A percentile compares a stretch with the other conserved stretches of the same genome.
Conservation (phyloP, 2,113 vertebrate species). For the Cyanoramphus novaezelandiae region DNA sequence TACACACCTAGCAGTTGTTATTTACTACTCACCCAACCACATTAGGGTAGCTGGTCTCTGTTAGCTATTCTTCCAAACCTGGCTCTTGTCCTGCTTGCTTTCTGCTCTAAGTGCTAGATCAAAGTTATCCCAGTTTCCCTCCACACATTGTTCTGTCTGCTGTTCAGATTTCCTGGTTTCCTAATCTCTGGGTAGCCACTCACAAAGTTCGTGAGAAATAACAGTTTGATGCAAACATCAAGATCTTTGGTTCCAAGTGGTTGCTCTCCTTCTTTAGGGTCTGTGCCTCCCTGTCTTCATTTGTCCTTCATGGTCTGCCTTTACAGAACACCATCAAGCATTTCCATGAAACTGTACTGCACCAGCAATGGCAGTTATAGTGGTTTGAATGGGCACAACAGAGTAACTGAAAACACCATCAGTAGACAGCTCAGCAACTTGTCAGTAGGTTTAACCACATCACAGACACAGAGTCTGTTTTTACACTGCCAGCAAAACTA, state of each 20-base stretch:
- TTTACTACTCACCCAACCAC: background rate
- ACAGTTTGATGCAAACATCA: background rate
- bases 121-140: background rate
- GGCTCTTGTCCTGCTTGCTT: background rate
- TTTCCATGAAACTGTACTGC: background rate
- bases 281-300: background rate
- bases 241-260: background rate
- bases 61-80: background rate
- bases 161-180: background rate
- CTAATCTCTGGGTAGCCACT: background rate
- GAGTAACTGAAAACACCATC: background rate
- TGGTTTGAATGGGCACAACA: background rate
- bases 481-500: slow-evolving; percentile 1
- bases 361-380: background rate
- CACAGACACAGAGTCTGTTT: background rate
- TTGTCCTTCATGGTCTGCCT: background rate
- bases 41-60: background rate
- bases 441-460: background rate
- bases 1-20: background rate
- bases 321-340: background rate
- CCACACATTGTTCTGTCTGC: background rate
- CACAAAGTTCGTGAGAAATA: background rate
- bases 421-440: background rate
- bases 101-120: background rate
- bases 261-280: background rate